Evolutionary conservation across 2,113 vertebrate genomes (phyloP), one percentile per base, ranked within the genome.

Genomic region (Calyptomena viridis): DNA sequence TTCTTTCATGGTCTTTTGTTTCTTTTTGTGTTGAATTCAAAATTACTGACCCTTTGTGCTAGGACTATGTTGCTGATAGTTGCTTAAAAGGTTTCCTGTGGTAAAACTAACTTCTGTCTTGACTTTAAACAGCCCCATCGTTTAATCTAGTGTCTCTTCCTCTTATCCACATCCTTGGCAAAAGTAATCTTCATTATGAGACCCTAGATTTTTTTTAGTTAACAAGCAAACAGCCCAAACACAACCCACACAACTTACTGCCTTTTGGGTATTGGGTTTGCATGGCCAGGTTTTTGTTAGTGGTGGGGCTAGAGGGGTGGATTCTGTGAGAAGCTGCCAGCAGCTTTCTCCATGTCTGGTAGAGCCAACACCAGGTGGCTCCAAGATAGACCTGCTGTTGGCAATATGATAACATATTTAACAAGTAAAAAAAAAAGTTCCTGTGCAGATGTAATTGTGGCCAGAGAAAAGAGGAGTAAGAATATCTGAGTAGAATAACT

Each of bases 1-100:
- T 33, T 86, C 68, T 78, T 96, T 90, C 60, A 77, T 3, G 4
- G 73, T 37, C 44, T 88, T 67, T 93, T 96, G 56, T 90, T 95
- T 94, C 73, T 60, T 37, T 84, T 73, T 53, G 14, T 74, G 30
- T 72, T 95, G 86, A 91, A 93, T 80, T 44, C 40, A 64, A 78
- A 93, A 64, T 67, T 78, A 84, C 25, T 64, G 30, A 60, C 58
- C 73, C 20, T 84, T 86, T 72, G 42, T 86, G 47, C 73, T 84
- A 47, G 52, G 31, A 44, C 52, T 4, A 3, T 50, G 28, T 67
- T 84, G 42, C 35, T 74, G 56, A 47, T 52, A 67, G 55, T 37
- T 69, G 24, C 55, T 85, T 72, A 77, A 95, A 93, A 87, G 46
- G 31, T 76, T 83, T 56, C 35, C n/a, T 53, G 21, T 90, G 35